Base-by-base conservation (phyloP, 2,113 vertebrate species). In the Aplodontia rufa region DNA sequence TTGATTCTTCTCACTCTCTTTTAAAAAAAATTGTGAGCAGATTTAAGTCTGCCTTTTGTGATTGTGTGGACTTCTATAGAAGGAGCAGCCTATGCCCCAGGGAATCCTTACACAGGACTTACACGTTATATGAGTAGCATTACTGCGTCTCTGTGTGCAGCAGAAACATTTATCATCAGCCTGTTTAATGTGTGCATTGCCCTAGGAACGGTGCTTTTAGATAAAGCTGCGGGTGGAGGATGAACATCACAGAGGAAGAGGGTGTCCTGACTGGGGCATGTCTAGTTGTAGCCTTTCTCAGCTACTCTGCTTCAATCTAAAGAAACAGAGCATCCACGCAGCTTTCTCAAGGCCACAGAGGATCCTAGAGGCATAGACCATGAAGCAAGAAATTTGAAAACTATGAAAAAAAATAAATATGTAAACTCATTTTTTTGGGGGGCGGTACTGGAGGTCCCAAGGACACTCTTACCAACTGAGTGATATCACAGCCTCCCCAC, bases 21-120 rank as follows among this genome's bases (percentile, higher is more conserved):
- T n/a, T n/a, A n/a, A n/a, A n/a, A n/a, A n/a, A n/a, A n/a, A n/a
- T n/a, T n/a, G n/a, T n/a, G n/a, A n/a, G n/a, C 71, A 32, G 37
- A 64, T 78, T 78, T 79, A 58, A 66, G n/a, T 78, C 28, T 95
- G 47, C n/a, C n/a, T 76, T 85, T 94, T 93, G 91, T 80, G 72
- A 53, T 60, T 4, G 20, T 93, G 53, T 82, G 82, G 82, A 88
- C 42, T 26, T 66, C 94, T 84, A 93, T 87, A 75, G 28, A 40
- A 42, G 28, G 35, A 66, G 71, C 64, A 28, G 47, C 76, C 0
- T 87, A 55, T 51, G 64, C 37, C 62, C 40, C 72, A 66, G 82
- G 87, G 83, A 24, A 55, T 47, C 51, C 75, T 82, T 6, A 19
- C 45, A 93, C 75, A n/a, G 76, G 87, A 58, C 76, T 24, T 19